Percentiles rank a stretch among this genome's conserved stretches.
phyloP scores from a whole-genome alignment of 2,113 vertebrate species.

The Danio rerio region GRCz12tu NC_133185.1:5848501-5849000 shows the following conservation, averaged over 20 bases:
- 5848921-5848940: conserved; percentile 26
- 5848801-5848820: not conserved
- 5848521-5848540: no score
- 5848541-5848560: no score
- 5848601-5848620: no score
- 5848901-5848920: not conserved
- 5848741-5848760: not conserved
- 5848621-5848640: no score
- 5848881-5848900: not conserved
- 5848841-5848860: not conserved
- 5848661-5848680: not conserved
- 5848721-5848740: not conserved
- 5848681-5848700: not conserved
- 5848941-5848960: conserved; percentile 25
- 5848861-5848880: not conserved
- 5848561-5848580: no score
- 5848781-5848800: not conserved
- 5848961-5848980: conserved; percentile 25
- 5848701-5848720: not conserved
- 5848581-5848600: no score
- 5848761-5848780: not conserved
- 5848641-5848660: no score
- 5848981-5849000: conserved; percentile 49
- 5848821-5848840: not conserved
- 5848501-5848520: no score